These are phyloP conservation scores for human DNA, from an alignment of 2,113 vertebrate genomes.

Conservation along the genomic window DNA sequence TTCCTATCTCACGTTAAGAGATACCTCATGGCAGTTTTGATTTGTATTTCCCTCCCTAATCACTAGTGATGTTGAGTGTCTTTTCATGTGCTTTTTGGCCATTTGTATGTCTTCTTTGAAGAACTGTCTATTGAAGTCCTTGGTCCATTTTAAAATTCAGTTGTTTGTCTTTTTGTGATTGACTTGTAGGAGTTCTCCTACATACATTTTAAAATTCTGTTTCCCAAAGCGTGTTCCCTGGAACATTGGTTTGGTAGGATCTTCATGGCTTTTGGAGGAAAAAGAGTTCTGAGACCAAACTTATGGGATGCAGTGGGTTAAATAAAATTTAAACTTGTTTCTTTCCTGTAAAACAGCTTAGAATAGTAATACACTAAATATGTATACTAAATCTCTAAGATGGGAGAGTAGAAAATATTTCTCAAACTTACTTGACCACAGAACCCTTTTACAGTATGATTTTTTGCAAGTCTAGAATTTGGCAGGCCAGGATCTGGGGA, in stretches of 20 bases:
- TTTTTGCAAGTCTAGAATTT: not conserved
- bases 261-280: not conserved
- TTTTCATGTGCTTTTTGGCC: not conserved
- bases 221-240: not conserved
- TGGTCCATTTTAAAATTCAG: not conserved
- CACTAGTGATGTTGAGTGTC: not conserved
- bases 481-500: not conserved
- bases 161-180: not conserved
- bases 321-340: not conserved
- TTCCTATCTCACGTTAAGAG: not conserved
- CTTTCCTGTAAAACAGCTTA: not conserved
- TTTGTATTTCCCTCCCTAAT: not conserved
- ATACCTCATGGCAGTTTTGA: not conserved
- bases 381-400: too few relatives aligned
- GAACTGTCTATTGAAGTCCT: not conserved
- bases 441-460: not conserved
- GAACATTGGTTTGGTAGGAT: not conserved
- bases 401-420: not conserved
- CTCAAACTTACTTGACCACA: not conserved
- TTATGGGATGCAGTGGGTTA: not conserved
- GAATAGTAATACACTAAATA: not conserved
- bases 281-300: not conserved
- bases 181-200: not conserved
- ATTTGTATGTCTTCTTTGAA: not conserved
- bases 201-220: not conserved